Base-by-base conservation (phyloP, 1,140 invertebrate species). In the Brachystomella parvula region DNA sequence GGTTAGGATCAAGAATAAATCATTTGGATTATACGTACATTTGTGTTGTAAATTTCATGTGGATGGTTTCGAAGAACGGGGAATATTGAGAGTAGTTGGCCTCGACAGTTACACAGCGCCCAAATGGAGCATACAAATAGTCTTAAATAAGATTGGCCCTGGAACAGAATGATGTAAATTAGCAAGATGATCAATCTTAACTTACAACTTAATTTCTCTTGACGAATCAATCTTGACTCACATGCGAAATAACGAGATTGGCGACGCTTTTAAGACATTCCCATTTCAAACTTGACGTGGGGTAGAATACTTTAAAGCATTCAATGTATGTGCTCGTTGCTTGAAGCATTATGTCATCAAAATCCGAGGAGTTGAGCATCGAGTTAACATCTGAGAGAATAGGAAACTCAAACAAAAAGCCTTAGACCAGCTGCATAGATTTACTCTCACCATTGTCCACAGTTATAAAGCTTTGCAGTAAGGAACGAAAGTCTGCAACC, bases 301-400 rank as follows among this genome's bases (percentile, higher is more conserved):
- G 94, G 79, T 95, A 97, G 79, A 97, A 97, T 0, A 92, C 92
- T 79, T 96, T 92, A 75, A 94, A 97, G 77, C 94, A 96, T 2
- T 87, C 81, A 2, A 92, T 88, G 76, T 96, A 94, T 12, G 92
- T 94, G 61, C 86, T 83, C 73, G 65, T 61, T 70, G 33, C 60
- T 62, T 24, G 24, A 39, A 15, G 12, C 32, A 59, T 69, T 2
- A 61, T 47, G 31, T 29, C 28, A 61, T 21, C 32, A 29, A 35
- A 53, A 24, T 70, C 33, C n/a, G 59, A 56, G 35, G 53, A 35
- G n/a, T 29, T 64, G 24, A 47, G 63, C 47, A 35, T 28, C 30
- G 31, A 64, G 30, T 59, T 24, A 47, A 33, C 49, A 29, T 21
- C 44, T 28, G 26, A 56, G 6, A 56, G 26, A 9, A 56, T 21